phyloP scores from a whole-genome alignment of 2,888 invertebrate species.

The Ischnus inquisitorius region DNA sequence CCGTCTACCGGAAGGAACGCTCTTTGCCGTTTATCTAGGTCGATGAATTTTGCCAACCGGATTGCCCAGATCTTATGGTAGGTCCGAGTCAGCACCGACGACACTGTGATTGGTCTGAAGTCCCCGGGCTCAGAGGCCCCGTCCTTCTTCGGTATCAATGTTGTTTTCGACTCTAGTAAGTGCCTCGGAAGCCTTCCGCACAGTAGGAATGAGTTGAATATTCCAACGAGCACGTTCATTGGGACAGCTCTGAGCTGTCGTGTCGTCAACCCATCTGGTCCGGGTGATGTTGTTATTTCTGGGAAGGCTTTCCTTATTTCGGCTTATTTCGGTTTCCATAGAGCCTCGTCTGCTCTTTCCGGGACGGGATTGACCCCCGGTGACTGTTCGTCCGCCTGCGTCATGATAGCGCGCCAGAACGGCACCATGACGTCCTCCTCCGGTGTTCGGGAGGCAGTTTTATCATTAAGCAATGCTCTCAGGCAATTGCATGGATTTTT shows the following conservation, averaged over 20 bases:
- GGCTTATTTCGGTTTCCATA: conserved; percentile 56
- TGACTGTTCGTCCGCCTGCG: not conserved
- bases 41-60: not conserved
- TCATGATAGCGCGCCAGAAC: conserved; percentile 60
- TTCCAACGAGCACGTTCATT: conserved; percentile 21
- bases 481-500: conserved; percentile 64
- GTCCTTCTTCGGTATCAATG: conserved; percentile 70
- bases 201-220: conserved; percentile 68
- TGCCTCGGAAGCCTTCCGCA: not conserved
- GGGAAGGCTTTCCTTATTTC: conserved; percentile 57
- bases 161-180: conserved; percentile 59
- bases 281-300: conserved; percentile 50
- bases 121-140: conserved; percentile 61
- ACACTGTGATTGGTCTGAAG: conserved; percentile 70
- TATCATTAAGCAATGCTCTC: conserved; percentile 53
- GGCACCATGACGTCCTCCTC: conserved; percentile 53
- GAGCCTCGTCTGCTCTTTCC: not conserved
- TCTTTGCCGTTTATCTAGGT: conserved; percentile 64
- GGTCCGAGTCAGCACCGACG: conserved; percentile 56
- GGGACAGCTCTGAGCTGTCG: conserved; percentile 58
- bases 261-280: conserved; percentile 68
- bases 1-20: conserved; percentile 70
- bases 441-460: not conserved
- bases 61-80: conserved; percentile 67
- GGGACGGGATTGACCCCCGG: not conserved